phyloP scores from a whole-genome alignment of 2,113 vertebrate species.

The Neofelis nebulosa region DNA sequence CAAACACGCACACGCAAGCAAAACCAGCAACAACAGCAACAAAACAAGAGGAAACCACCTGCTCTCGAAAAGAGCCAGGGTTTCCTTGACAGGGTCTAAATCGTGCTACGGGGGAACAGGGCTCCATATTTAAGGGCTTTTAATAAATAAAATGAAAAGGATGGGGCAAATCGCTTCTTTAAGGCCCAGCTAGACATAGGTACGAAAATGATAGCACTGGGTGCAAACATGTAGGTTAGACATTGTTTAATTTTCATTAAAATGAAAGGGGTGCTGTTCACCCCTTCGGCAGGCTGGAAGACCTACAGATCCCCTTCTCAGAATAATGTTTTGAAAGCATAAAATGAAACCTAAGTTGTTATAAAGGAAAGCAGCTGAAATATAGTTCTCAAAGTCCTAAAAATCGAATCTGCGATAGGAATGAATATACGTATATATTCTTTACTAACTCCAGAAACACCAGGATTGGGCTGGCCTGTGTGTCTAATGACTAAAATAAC shows the following conservation, averaged over 20 bases:
- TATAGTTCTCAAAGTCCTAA: slow-evolving; percentile 14
- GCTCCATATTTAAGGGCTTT: background rate
- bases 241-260: too few relatives aligned
- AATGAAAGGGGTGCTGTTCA: accelerated
- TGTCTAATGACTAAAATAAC: background rate
- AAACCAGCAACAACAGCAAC: background rate
- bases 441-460: background rate
- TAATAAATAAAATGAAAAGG: background rate
- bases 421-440: background rate
- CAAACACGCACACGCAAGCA: background rate
- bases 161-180: background rate
- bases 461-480: background rate
- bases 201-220: background rate
- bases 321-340: background rate
- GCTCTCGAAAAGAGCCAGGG: background rate
- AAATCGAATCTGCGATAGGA: background rate
- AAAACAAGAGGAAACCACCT: background rate
- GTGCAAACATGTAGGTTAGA: accelerated
- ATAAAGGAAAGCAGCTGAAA: background rate
- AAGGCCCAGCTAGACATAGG: background rate
- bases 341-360: background rate
- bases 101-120: background rate
- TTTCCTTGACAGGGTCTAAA: background rate
- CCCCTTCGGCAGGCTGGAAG: background rate
- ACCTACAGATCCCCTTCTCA: background rate